A percentile compares a stretch with the other conserved stretches of the same genome.
phyloP scores from a whole-genome alignment of 2,113 vertebrate species.

The Pachyramphus minor region DNA sequence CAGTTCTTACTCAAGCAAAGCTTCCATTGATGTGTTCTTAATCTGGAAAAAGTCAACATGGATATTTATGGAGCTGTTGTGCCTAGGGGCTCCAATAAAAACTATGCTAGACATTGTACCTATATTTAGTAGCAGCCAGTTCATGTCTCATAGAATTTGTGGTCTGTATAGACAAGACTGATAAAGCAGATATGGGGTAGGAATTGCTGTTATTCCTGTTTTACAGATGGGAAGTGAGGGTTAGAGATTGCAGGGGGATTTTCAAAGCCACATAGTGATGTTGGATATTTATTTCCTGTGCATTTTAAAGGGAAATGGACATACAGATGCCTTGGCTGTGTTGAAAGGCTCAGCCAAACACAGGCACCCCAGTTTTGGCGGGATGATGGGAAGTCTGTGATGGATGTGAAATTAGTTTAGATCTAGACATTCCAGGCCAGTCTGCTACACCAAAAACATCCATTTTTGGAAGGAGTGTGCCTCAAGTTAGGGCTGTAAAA shows the following conservation, averaged over 20 bases:
- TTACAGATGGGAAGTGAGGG: background rate
- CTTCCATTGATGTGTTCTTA: constrained; percentile 54
- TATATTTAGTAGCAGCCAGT: constrained; percentile 61
- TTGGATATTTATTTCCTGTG: background rate
- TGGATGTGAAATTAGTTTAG: constrained; percentile 2
- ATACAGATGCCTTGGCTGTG: background rate
- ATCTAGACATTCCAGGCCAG: constrained; percentile 36
- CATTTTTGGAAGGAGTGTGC: constrained; percentile 22
- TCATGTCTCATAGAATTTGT: constrained; percentile 52
- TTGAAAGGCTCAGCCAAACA: background rate
- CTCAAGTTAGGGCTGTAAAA: background rate
- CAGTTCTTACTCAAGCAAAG: constrained; percentile 47
- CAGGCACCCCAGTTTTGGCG: background rate
- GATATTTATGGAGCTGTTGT: constrained; percentile 60
- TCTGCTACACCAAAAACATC: background rate
- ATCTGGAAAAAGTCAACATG: constrained; percentile 62
- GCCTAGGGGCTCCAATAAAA: constrained; percentile 53
- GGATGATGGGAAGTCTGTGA: background rate
- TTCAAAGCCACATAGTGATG: background rate
- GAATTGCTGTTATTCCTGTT: constrained; percentile 44
- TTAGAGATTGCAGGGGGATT: background rate
- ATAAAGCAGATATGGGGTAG: constrained; percentile 38
- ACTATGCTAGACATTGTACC: constrained; percentile 48
- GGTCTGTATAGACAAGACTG: constrained; percentile 46
- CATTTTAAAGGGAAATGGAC: background rate